Base-by-base conservation (phyloP, 2,113 vertebrate species). In the Ifrita kowaldi region DNA sequence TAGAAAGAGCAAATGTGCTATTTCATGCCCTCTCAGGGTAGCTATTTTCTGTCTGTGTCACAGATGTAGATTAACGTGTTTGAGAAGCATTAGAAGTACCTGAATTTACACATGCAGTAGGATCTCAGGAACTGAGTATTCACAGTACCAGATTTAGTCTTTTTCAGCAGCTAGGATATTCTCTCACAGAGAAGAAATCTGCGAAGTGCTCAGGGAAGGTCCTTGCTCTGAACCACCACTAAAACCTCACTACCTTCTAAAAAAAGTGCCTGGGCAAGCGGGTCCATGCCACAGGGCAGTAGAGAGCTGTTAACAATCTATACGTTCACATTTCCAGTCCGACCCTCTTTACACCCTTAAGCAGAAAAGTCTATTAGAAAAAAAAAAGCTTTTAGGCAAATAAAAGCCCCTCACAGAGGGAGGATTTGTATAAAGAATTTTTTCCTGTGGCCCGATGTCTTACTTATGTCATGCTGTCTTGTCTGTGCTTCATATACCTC, bases 351-450 rank as follows among this genome's bases (percentile, higher is more conserved):
- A 86, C 33, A 64, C 9, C 46, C 57, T 68, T 37, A 23, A 88
- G 82, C 64, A 84, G 59, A 81, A 46, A 88, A 87, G 30, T 41
- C 32, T 50, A 28, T 63, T 26, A 81, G 79, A 77, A 80, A 56
- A 78, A 80, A 91, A 55, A 55, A 33, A 50, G 42, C 15, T 57
- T 73, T 79, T 50, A 88, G 67, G 37, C 27, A 87, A 87, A 93
- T 33, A 69, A 23, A 79, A 75, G 55, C 53, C 42, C 32, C 11
- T 75, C 27, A n/a, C 16, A 59, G 32, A 35, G 17, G 14, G 41
- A 56, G 37, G 52, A 62, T 73, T 60, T 6, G 3, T 55, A 42
- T 5, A 12, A 75, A 39, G 42, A 69, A 27, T 24, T 62, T 28
- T 68, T 70, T 84, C 63, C 63, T 49, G 49, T 41, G 69, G 68